Evolutionary conservation across 2,797 vertebrate species (phyloP), one percentile per base, ranked within the genome.

Genomic region (Adrianichthys oophorus): DNA sequence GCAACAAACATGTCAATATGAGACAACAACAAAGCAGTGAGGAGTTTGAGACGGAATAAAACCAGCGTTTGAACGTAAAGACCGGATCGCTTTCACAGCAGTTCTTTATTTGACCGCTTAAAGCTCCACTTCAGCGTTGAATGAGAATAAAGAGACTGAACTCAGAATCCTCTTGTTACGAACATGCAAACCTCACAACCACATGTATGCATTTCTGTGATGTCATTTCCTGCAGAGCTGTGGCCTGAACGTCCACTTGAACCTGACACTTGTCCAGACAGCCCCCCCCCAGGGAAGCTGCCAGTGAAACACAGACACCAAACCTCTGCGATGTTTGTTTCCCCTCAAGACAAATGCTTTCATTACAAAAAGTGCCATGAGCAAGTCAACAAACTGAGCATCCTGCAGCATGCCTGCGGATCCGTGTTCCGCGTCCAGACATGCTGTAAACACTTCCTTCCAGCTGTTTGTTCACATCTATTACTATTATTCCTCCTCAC

Each of bases 381-480:
- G 58, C 70, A 73, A 17, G 76, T 48, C 70, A 79, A 75, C 69
- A 82, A 82, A 83, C 68, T 0, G 0, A 62, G 47, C 3, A 45
- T 74, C 70, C 59, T 73, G 52, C 50, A 67, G 16, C 16, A 48
- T 16, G 19, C 59, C 29, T 52, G 58, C 23, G 47, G 40, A 55
- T 41, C 0, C 57, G 62, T 43, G 42, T 15, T 19, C 55, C 59
- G 52, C 50, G 41, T 23, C 45, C 61, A 75, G 73, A 76, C 72
- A 4, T 24, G 67, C 71, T 79, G 67, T 68, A 78, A 81, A 79
- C 80, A 76, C 76, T 74, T 76, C 68, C 77, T 61, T 58, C 52
- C 50, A 15, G 43, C 59, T 82, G 68, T 85, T 83, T 82, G 79
- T 79, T 76, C 75, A 76, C 61, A 75, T 41, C 15, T 37, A 76